phyloP scores from a whole-genome alignment of 1,140 invertebrate genomes.

The Ceratitis capitata region DNA sequence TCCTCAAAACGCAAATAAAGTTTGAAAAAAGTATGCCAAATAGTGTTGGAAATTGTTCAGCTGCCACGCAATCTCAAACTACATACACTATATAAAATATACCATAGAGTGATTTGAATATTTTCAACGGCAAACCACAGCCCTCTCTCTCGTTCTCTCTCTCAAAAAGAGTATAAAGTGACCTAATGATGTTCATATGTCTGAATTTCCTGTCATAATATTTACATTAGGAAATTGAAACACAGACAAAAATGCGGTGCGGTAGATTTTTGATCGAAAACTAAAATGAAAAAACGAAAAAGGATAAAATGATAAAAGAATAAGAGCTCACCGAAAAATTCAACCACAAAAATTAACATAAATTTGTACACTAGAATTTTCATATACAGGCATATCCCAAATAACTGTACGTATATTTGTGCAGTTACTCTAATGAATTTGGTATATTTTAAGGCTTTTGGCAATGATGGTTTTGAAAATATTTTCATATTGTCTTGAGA shows the following conservation, averaged over 20 bases:
- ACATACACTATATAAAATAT: neutral
- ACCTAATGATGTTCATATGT: slow-evolving; percentile 15
- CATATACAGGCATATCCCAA: neutral
- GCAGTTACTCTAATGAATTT: too few relatives aligned
- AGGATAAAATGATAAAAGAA: neutral
- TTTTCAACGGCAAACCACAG: neutral
- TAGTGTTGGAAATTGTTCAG: neutral
- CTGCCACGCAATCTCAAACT: neutral
- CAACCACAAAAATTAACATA: neutral
- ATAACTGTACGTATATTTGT: neutral
- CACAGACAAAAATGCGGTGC: neutral
- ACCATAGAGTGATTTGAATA: neutral
- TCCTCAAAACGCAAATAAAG: neutral
- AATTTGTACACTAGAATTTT: neutral
- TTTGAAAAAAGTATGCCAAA: neutral
- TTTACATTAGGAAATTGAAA: slow-evolving; percentile 9
- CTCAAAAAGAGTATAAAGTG: neutral
- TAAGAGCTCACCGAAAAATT: neutral
- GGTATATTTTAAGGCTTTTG: neutral
- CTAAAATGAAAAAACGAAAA: neutral
- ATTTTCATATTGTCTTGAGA: too few relatives aligned
- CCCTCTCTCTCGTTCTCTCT: too few relatives aligned
- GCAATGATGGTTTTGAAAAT: neutral
- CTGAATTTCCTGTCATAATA: slow-evolving; percentile 10
- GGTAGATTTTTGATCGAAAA: neutral